These are phyloP conservation scores for Muscidifurax raptorellus DNA, from an alignment of 1,140 invertebrate genomes.

Conservation along the genomic window DNA sequence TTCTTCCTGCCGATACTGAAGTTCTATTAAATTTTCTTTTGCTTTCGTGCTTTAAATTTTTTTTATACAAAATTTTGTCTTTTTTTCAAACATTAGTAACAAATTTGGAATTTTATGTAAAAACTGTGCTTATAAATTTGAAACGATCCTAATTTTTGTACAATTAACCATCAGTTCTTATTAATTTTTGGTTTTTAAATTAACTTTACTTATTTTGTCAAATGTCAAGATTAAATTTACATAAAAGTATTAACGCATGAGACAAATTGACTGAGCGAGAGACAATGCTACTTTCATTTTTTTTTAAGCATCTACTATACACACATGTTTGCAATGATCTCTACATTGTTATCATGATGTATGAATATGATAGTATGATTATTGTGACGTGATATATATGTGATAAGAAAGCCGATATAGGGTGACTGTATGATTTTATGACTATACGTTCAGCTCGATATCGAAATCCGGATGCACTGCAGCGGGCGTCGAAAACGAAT, in stretches of 20 bases:
- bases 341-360: neutral
- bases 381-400: neutral
- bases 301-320: neutral
- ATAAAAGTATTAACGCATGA: constrained; percentile 18
- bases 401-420: neutral
- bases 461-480: neutral
- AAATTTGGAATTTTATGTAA: constrained; percentile 16
- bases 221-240: neutral
- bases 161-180: neutral
- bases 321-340: neutral
- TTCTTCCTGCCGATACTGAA: constrained; percentile 65
- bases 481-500: neutral
- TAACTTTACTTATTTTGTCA: neutral
- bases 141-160: too few relatives aligned
- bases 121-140: neutral
- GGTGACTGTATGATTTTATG: neutral
- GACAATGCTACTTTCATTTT: neutral
- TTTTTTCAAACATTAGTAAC: neutral
- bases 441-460: neutral
- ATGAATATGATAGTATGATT: neutral
- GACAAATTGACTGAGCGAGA: constrained; percentile 50
- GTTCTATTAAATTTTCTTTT: constrained; percentile 31
- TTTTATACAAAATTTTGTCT: neutral
- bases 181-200: neutral
- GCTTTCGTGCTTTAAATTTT: constrained; percentile 5